These are phyloP conservation scores for Cryptotermes secundus DNA, from an alignment of 1,140 invertebrate species.

Conservation along the genomic window DNA sequence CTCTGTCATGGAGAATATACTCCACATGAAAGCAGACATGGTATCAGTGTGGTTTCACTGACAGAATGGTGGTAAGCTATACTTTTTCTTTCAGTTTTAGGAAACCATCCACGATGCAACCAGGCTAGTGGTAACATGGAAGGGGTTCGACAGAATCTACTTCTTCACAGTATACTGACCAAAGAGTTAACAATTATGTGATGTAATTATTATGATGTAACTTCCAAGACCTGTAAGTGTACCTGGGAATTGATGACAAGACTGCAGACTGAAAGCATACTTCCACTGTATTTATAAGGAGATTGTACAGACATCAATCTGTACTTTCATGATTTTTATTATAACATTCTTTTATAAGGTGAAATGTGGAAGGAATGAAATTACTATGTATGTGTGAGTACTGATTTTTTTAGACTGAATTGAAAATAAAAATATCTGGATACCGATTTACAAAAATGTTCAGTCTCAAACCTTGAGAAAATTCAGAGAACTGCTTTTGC, in stretches of 20 bases:
- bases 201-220: slow-evolving; percentile 20
- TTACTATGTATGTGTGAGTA: no score
- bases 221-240: not conserved
- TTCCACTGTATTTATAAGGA: not conserved
- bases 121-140: not conserved
- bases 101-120: not conserved
- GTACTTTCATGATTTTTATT: not conserved
- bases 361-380: not conserved
- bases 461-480: no score
- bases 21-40: no score
- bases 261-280: not conserved
- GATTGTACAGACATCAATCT: not conserved
- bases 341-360: not conserved
- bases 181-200: slow-evolving; percentile 13
- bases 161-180: not conserved
- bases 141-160: not conserved
- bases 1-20: no score
- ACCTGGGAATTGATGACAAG: not conserved
- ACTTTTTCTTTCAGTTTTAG: not conserved
- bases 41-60: no score
- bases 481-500: no score
- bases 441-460: no score
- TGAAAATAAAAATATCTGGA: no score
- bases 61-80: no score
- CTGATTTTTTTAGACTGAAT: no score